Conservation (phyloP, 2,797 vertebrate genomes). For the Aphelocoma californica region DNA sequence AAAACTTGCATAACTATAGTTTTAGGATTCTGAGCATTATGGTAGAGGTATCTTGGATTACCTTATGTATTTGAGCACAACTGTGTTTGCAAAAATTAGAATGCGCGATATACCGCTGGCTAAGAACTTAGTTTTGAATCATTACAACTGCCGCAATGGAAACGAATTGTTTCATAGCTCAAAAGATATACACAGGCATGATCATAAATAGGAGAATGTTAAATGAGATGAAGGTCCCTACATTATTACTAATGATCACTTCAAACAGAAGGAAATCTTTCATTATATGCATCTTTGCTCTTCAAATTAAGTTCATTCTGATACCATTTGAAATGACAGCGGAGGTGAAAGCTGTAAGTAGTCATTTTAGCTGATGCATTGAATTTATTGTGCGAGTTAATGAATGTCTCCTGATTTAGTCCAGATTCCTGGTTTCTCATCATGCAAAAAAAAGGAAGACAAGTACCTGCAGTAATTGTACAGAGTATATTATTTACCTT, state of each 20-base stretch:
- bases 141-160: neutral
- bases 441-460: neutral
- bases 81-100: neutral
- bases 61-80: neutral
- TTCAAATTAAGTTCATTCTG: neutral
- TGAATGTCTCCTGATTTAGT: neutral
- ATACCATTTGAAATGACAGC: neutral
- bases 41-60: neutral
- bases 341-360: neutral
- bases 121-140: neutral
- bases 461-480: conserved; percentile 15
- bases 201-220: neutral
- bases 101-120: neutral
- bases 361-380: neutral
- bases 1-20: neutral
- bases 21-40: neutral
- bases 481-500: conserved; percentile 2
- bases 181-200: neutral
- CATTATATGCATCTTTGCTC: neutral
- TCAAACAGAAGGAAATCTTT: neutral
- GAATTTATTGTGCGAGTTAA: neutral
- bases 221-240: neutral
- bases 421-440: neutral
- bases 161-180: neutral
- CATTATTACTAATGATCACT: neutral